Evolutionary conservation across 1,140 invertebrate genomes (phyloP), one percentile per base, ranked within the genome.

Genomic region (Cotesia glomerata): DNA sequence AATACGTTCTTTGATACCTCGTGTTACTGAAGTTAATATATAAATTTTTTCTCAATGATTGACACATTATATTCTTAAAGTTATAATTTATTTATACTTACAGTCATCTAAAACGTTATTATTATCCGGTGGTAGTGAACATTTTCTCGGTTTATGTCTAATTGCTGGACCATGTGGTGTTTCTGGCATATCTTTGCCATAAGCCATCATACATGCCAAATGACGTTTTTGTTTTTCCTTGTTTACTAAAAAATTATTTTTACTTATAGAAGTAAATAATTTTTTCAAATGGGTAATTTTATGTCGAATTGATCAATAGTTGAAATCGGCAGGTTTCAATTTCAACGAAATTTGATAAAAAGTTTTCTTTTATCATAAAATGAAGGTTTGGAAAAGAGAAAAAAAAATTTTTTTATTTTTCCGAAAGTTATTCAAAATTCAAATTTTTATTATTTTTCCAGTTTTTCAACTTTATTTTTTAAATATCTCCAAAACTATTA

Each of bases 191-290:
- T 87, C 83, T 70, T 85, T 85, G 1, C 87, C 87, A 71, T 83
- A 88, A 34, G 87, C 81, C 87, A 88, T 88, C 68, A 88, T 78
- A 26, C 82, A 83, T 1, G 87, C 86, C 9, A 88, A 74, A n/a
- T 86, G 82, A 71, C 84, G 78, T 71, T 88, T 88, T 63, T 88
- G 84, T 26, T 79, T 81, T 0, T 88, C 86, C 64, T 81, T 85
- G 56, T 83, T 83, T 8, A 74, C 86, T 88, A 35, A n/a, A 77
- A 69, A 71, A 72, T 34, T 16, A 26, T n/a, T 14, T 65, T 49
- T 18, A 13, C 18, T 32, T 64, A 32, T 34, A 51, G 1, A 51
- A 5, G 13, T 59, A 45, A 11, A 13, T 13, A 18, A 39, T 39
- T 14, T 18, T 67, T 52, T 13, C 34, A 56, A 56, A 18, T 18